A percentile compares a stretch with the other conserved stretches of the same genome.
Evolutionary conservation across 2,113 vertebrate genomes (phyloP).

Genomic region (Hippolais icterina): DNA sequence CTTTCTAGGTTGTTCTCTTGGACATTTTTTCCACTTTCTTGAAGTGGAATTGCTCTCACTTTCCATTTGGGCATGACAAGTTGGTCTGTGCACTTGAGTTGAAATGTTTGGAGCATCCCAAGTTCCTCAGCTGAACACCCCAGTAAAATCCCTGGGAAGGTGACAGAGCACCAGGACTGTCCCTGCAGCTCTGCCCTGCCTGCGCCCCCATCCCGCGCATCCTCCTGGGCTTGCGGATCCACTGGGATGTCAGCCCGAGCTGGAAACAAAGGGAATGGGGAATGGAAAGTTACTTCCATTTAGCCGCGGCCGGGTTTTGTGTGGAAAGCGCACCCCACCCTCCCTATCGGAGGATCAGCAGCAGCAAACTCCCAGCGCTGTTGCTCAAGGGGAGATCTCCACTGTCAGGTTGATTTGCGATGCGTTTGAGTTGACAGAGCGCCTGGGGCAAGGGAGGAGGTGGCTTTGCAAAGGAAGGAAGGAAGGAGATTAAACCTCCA

Average conservation of each 20-base stretch:
- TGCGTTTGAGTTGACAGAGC: background rate
- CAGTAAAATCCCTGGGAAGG: rapidly evolving
- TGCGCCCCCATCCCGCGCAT: background rate
- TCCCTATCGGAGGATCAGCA: conserved; percentile 26
- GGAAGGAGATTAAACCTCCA: conserved; percentile 63
- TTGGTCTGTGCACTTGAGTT: background rate
- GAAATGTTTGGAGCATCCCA: rapidly evolving
- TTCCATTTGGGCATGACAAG: background rate
- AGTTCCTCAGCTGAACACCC: background rate
- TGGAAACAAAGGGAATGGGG: background rate
- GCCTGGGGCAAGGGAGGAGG: conserved; percentile 35
- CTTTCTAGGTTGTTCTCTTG: background rate
- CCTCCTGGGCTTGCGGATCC: background rate
- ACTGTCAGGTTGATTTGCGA: conserved; percentile 53
- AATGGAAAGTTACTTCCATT: conserved; percentile 57
- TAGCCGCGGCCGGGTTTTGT: background rate
- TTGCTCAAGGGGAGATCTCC: conserved; percentile 51
- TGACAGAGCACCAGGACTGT: background rate
- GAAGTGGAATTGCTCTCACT: background rate
- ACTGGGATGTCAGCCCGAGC: background rate
- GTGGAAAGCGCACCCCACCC: conserved; percentile 47
- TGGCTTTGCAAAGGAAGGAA: conserved; percentile 62
- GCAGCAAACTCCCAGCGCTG: background rate
- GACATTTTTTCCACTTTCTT: background rate
- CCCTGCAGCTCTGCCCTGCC: background rate